These are phyloP conservation scores for Penelope pileata DNA, from an alignment of 2,113 vertebrate species.

Conservation along the genomic window DNA sequence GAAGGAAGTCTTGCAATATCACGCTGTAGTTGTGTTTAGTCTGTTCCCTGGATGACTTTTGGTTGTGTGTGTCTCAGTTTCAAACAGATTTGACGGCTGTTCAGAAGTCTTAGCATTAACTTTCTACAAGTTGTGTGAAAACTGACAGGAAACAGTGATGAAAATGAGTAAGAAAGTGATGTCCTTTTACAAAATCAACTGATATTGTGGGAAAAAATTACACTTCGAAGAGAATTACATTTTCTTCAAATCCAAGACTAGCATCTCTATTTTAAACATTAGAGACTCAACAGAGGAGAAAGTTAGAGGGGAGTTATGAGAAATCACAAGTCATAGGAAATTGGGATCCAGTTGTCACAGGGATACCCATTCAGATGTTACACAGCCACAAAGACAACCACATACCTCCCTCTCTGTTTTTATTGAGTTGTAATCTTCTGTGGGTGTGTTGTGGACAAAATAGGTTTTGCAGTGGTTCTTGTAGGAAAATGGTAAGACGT, in stretches of 20 bases:
- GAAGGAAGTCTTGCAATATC: not conserved
- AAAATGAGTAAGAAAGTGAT: not conserved
- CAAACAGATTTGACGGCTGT: not conserved
- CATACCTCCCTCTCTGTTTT: not conserved
- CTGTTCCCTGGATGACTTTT: not conserved
- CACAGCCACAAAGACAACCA: not conserved
- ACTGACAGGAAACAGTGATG: not conserved
- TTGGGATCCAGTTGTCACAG: not conserved
- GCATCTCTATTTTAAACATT: not conserved
- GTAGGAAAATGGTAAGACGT: not conserved
- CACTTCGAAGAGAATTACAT: not conserved
- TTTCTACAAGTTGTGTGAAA: not conserved
- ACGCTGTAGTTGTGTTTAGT: not conserved
- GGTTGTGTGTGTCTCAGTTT: not conserved
- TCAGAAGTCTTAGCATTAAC: not conserved
- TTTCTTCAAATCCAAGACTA: not conserved
- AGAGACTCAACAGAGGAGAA: not conserved
- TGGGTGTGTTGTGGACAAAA: not conserved
- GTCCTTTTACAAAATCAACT: not conserved
- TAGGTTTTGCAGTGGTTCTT: not conserved
- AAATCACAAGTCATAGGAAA: not conserved
- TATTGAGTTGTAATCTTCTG: not conserved
- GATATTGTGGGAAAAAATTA: not conserved
- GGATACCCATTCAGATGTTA: not conserved
- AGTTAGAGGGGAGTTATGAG: not conserved